Percentiles rank a stretch among this genome's conserved stretches.
Evolutionary conservation across 1,140 invertebrate species (phyloP).

Genomic region (Lucilia cuprina): DNA sequence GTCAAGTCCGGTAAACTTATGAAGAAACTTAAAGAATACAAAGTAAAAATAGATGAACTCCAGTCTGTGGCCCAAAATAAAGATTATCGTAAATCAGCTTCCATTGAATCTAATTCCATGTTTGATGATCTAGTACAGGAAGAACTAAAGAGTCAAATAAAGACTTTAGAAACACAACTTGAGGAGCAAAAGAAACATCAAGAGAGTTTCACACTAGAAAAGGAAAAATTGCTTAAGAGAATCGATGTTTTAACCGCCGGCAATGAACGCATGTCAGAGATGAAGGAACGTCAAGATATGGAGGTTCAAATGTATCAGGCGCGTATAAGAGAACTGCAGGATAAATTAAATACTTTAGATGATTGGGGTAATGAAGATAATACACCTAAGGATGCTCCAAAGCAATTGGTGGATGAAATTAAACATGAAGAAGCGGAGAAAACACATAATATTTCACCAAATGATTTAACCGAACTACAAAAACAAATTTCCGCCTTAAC

Average conservation of each 20-base stretch:
- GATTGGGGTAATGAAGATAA: constrained; percentile 63
- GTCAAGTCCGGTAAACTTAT: constrained; percentile 73
- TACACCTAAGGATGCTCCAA: constrained; percentile 18
- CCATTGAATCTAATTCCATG: constrained; percentile 58
- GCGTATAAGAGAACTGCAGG: constrained; percentile 71
- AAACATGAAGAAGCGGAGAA: not conserved
- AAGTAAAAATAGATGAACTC: constrained; percentile 70
- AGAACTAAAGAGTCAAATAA: constrained; percentile 74
- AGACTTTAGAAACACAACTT: constrained; percentile 70
- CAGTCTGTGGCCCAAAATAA: constrained; percentile 60
- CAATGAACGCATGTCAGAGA: constrained; percentile 79
- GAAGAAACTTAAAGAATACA: constrained; percentile 79
- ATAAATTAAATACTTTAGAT: constrained; percentile 69
- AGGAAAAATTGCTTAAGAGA: constrained; percentile 71
- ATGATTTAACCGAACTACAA: not conserved
- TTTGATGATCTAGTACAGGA: constrained; percentile 75
- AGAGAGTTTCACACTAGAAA: constrained; percentile 70
- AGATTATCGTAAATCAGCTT: constrained; percentile 63
- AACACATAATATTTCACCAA: constrained; percentile 22
- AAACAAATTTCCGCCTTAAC: constrained; percentile 44
- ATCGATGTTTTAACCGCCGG: constrained; percentile 77
- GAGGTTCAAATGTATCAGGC: constrained; percentile 75
- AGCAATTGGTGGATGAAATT: not conserved
- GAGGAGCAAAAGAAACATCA: constrained; percentile 67
- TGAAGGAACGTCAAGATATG: constrained; percentile 80